Evolutionary conservation across 2,113 vertebrate genomes (phyloP).

Genomic region (Anhinga rufa): DNA sequence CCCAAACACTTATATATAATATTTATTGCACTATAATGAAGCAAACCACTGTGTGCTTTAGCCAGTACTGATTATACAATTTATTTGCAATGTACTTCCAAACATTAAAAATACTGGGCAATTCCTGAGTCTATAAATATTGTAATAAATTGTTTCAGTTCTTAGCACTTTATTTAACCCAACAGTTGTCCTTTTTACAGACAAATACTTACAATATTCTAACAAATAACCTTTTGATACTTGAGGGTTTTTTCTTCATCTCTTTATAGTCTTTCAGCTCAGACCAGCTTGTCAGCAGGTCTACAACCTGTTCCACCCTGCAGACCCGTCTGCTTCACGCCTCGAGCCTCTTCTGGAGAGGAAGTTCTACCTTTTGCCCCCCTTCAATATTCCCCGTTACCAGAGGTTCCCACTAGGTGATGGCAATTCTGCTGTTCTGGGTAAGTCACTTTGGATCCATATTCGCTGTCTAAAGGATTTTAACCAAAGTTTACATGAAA

Average conservation of each 20-base stretch:
- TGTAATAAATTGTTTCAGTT: background rate
- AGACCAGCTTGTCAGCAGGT: conserved; percentile 96
- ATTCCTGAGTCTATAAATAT: background rate
- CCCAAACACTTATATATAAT: fast-evolving
- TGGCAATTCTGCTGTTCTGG: conserved; percentile 88
- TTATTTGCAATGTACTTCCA: background rate
- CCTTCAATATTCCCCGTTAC: conserved; percentile 90
- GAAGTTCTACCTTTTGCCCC: conserved; percentile 90
- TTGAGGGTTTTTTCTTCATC: background rate
- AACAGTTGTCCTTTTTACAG: background rate
- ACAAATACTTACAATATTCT: background rate
- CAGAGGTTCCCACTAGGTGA: conserved; percentile 96
- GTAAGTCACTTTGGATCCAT: conserved; percentile 49
- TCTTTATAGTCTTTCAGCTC: conserved; percentile 77
- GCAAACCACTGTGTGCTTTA: background rate
- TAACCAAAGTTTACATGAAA: background rate
- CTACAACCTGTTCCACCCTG: conserved; percentile 97
- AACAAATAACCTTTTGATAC: background rate
- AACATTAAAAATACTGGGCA: background rate
- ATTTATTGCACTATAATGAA: background rate
- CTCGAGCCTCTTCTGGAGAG: conserved; percentile 94
- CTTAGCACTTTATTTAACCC: background rate
- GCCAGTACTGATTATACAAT: background rate
- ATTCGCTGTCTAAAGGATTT: background rate
- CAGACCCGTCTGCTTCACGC: conserved; percentile 94